Evolutionary conservation across 23 tunicate genomes (phyloP), one percentile per base, ranked within the genome.

Genomic region (Halocynthia aurantium): DNA sequence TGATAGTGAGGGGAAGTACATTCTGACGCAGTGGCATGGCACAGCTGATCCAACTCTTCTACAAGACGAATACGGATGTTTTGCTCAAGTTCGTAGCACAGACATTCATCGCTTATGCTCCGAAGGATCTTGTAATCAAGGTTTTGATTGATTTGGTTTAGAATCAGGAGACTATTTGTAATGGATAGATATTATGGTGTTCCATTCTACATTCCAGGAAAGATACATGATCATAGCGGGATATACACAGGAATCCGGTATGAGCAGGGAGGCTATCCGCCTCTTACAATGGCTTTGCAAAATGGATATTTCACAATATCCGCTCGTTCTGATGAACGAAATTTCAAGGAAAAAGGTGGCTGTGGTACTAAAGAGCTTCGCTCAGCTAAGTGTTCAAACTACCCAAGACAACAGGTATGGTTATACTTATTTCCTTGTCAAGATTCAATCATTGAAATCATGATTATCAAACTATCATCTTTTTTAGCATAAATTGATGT

Each of bases 11-110:
- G 91, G 87, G 18, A 51, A 58, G 50, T 91, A 77, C 73, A 81
- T 91, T 52, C 13, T 91, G 15, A 68, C 97, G 52, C 97, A 91
- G 67, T 91, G 97, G 97, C 97, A 91, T 67, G 97, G 97, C 10
- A 65, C 91, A 13, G 71, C 97, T 10, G 89, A 91, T 70, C 88
- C 90, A 12, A 91, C 73, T 44, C 72, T 91, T 53, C 21, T 91
- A 6, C 53, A 65, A 55, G 97, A 91, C 67, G 77, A 77, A 31
- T 61, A n/a, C 6, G 84, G 83, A 7, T 91, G 97, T 67, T 61
- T 85, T 17, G 97, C 90, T 31, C 54, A 68, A 64, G 57, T 85
- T 6, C 71, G 78, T 68, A 51, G 61, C 44, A 13, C n/a, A 7
- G 87, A 91, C 62, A 72, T 68, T 20, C 52, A 57, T 50, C 52